These are phyloP conservation scores for Orientallactaga sibirica DNA, from an alignment of 2,797 vertebrate species.

Conservation along the genomic window DNA sequence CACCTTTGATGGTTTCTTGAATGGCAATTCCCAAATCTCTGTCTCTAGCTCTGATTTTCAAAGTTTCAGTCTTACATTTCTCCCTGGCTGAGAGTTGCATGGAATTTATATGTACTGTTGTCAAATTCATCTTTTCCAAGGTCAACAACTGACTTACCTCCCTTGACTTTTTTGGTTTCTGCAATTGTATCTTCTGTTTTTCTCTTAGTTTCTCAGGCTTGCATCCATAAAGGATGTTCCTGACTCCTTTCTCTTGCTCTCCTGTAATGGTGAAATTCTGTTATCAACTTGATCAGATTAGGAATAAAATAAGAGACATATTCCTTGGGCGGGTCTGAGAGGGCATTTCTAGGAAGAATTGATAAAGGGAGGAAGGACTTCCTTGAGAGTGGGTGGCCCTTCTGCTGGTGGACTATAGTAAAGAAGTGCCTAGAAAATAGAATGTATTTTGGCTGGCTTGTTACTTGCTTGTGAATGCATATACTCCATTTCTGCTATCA, in stretches of 20 bases:
- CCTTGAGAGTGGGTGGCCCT: no score
- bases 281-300: no score
- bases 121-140: slow-evolving; percentile 4
- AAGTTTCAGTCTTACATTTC: background rate
- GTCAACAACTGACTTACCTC: background rate
- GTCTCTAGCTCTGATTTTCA: background rate
- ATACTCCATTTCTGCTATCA: no score
- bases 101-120: background rate
- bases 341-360: no score
- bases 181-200: background rate
- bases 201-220: background rate
- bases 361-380: no score
- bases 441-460: no score
- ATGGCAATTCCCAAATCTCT: background rate
- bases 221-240: background rate
- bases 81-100: background rate
- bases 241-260: background rate
- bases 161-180: background rate
- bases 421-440: no score
- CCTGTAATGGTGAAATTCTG: no score
- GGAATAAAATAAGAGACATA: no score
- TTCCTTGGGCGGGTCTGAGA: no score
- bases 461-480: no score
- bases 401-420: no score
- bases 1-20: background rate